Conservation (phyloP, 2,113 vertebrate genomes). For the Centropus unirufus region DNA sequence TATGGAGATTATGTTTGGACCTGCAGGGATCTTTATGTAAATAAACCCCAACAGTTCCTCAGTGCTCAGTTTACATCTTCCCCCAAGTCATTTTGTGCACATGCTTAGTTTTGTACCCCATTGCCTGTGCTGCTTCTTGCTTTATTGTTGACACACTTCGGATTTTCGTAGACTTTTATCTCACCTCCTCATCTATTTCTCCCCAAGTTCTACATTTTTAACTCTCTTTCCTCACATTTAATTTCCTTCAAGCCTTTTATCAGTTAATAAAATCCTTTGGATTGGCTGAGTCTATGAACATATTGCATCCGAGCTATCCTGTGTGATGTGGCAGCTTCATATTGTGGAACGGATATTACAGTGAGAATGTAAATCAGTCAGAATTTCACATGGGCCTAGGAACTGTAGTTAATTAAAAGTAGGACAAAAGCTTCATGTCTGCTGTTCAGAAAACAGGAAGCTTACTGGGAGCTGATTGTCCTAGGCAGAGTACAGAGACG, state of each 20-base stretch:
- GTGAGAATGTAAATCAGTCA: not conserved
- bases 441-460: constrained; percentile 24
- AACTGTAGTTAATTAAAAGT: constrained; percentile 53
- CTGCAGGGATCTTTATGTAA: constrained; percentile 31
- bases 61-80: not conserved
- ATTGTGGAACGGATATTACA: constrained; percentile 56
- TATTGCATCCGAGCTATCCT: not conserved
- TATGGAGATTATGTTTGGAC: not conserved
- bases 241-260: constrained; percentile 66
- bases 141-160: not conserved
- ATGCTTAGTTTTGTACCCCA: not conserved
- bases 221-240: constrained; percentile 50
- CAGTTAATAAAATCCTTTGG: not conserved
- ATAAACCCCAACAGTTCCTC: not conserved
- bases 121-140: not conserved
- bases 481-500: not conserved
- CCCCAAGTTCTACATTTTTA: not conserved
- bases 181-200: constrained; percentile 36
- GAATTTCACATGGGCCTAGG: not conserved
- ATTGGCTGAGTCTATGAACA: constrained; percentile 10
- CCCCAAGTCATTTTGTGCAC: not conserved
- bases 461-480: not conserved
- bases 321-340: not conserved
- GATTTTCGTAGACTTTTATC: not conserved
- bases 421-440: not conserved